Percentiles rank a stretch among this genome's conserved stretches.
phyloP scores from a whole-genome alignment of 2,113 vertebrate species.

The Cricetomys ansorgei region DNA sequence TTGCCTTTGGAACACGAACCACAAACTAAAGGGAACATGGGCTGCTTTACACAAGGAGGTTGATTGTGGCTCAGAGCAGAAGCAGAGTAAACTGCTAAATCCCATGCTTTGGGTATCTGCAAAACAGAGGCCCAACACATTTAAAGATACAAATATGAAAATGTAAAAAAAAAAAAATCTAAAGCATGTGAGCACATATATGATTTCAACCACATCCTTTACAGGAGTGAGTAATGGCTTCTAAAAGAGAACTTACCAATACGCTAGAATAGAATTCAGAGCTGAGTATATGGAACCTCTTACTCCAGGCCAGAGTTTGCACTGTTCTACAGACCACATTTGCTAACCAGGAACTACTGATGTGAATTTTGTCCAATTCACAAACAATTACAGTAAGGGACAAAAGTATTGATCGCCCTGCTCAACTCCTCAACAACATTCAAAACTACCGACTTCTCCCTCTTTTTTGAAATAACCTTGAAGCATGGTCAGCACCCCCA shows the following conservation, averaged over 20 bases:
- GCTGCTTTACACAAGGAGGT: neutral
- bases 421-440: neutral
- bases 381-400: neutral
- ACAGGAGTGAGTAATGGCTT: neutral
- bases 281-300: neutral
- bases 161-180: neutral
- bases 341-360: neutral
- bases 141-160: neutral
- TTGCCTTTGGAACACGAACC: neutral
- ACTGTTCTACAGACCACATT: neutral
- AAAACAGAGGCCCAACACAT: neutral
- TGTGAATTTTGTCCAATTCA: conserved; percentile 1
- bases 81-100: neutral
- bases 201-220: neutral
- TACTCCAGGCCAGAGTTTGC: neutral
- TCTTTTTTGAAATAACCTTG: neutral
- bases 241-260: neutral
- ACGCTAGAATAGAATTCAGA: neutral
- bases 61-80: neutral
- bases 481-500: neutral
- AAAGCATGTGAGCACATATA: neutral
- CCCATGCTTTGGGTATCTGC: neutral
- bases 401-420: neutral
- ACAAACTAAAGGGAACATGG: neutral
- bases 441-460: neutral